phyloP scores from a whole-genome alignment of 2,888 invertebrate genomes.

The Epirrhoe alternata region DNA sequence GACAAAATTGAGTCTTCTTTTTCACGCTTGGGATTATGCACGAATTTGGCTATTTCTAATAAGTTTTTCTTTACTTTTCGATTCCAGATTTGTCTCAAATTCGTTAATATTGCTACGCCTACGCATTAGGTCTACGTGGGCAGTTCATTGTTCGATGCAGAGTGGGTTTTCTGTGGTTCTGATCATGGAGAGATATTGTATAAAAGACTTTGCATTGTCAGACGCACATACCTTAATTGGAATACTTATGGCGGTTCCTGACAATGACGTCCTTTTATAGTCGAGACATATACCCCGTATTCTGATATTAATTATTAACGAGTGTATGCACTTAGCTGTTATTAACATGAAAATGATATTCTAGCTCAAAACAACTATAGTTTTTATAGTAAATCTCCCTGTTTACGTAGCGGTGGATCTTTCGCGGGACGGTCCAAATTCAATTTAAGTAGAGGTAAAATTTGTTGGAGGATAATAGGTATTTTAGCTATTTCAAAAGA shows the following conservation, averaged over 20 bases:
- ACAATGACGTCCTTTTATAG: constrained; percentile 29
- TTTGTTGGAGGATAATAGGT: no score
- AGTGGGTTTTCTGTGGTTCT: neutral
- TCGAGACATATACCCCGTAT: neutral
- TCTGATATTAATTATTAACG: constrained; percentile 29
- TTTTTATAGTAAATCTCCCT: no score
- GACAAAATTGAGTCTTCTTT: neutral
- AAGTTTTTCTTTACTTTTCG: neutral
- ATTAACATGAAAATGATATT: constrained; percentile 29
- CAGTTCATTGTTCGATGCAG: neutral
- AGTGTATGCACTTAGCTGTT: constrained; percentile 22
- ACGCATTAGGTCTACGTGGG: neutral
- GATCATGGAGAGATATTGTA: neutral
- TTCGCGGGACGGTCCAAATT: neutral
- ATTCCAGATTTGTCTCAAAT: neutral
- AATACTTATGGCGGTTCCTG: constrained; percentile 22
- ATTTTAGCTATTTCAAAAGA: no score
- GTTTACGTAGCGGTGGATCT: neutral
- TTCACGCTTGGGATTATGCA: neutral
- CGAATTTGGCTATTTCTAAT: neutral
- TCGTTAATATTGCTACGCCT: neutral
- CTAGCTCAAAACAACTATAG: constrained; percentile 20
- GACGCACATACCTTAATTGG: constrained; percentile 5
- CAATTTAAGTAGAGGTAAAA: neutral
- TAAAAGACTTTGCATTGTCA: neutral